Percentiles rank a stretch among this genome's conserved stretches.
These are phyloP conservation scores for Chlamydotis undulata DNA, from an alignment of 2,113 vertebrate species.

Conservation along the genomic window DNA sequence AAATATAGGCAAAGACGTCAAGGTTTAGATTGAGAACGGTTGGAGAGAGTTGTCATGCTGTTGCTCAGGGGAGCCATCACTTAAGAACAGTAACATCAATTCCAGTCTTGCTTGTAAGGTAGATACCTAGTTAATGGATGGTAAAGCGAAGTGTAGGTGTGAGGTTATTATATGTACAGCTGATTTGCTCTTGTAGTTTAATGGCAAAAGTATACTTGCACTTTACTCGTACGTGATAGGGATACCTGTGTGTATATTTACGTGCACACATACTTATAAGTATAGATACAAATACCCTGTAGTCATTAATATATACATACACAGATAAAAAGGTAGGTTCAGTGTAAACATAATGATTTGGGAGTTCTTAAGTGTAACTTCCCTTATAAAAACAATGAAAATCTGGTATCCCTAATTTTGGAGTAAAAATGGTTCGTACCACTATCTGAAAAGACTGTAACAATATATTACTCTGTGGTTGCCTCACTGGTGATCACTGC, in stretches of 20 bases:
- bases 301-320: not conserved
- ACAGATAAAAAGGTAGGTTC: not conserved
- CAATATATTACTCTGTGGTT: not conserved
- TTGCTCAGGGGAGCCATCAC: not conserved
- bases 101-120: not conserved
- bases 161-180: not conserved
- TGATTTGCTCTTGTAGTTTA: not conserved
- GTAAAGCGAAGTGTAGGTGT: not conserved
- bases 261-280: rapidly evolving
- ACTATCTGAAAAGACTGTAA: not conserved
- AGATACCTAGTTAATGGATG: not conserved
- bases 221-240: not conserved
- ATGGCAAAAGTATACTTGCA: not conserved
- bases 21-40: not conserved
- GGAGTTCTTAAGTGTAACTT: not conserved
- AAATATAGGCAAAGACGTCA: not conserved
- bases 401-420: not conserved
- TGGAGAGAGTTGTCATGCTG: not conserved
- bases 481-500: not conserved
- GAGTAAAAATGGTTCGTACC: not conserved
- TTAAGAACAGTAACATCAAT: not conserved
- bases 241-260: not conserved
- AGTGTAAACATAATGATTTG: not conserved
- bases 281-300: not conserved
- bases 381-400: not conserved